A percentile compares a stretch with the other conserved stretches of the same genome.
These are phyloP conservation scores for Eremophila alpestris DNA, from an alignment of 2,797 vertebrate species.

Conservation along the genomic window DNA sequence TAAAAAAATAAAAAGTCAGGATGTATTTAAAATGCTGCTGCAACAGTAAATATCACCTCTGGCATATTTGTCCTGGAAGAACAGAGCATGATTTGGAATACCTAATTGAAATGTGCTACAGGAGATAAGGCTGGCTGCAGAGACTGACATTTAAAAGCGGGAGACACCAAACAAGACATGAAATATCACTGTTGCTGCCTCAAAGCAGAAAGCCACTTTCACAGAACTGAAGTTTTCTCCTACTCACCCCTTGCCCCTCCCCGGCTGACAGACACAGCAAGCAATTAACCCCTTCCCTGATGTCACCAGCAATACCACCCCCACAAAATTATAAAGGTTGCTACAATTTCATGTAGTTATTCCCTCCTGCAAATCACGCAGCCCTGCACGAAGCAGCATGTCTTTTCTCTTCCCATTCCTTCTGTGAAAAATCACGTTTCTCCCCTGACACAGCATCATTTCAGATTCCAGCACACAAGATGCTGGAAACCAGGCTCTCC, in stretches of 20 bases:
- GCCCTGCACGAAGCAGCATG: background rate
- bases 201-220: conserved; percentile 66
- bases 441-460: background rate
- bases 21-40: conserved; percentile 74
- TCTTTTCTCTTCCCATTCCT: background rate
- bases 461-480: background rate
- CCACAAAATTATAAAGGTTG: background rate
- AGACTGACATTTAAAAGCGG: conserved; percentile 79
- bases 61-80: conserved; percentile 75
- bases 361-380: background rate
- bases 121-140: conserved; percentile 75
- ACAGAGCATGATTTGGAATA: conserved; percentile 75
- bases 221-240: conserved; percentile 45
- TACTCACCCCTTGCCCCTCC: background rate
- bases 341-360: background rate
- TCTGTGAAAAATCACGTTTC: background rate
- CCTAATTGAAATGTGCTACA: conserved; percentile 82
- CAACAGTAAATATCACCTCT: conserved; percentile 77
- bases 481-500: background rate
- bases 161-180: conserved; percentile 74
- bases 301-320: background rate
- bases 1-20: background rate
- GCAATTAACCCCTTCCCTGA: conserved; percentile 22
- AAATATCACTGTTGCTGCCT: conserved; percentile 74
- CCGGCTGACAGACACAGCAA: background rate